Conservation (phyloP, 1,140 invertebrate species). For the Drosophila lini region DNA sequence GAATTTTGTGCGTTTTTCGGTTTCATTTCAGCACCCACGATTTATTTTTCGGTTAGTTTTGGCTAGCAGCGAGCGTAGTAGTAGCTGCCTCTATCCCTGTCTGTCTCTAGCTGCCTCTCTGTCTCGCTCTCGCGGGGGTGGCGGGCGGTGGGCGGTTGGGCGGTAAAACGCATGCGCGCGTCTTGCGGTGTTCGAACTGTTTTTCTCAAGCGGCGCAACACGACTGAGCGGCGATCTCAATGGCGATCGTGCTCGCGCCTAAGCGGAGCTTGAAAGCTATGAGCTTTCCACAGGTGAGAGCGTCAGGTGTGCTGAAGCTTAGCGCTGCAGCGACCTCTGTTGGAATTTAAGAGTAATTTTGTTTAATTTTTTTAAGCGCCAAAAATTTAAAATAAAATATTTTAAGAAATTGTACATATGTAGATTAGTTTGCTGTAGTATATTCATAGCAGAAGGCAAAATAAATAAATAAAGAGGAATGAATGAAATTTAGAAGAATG, state of each 20-base stretch:
- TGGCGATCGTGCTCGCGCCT: constrained; percentile 18
- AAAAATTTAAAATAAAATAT: background rate
- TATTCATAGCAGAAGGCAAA: background rate
- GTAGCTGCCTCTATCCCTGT: constrained; percentile 33
- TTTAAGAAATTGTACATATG: too few species aligned
- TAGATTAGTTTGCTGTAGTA: background rate
- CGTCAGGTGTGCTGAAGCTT: constrained; percentile 6
- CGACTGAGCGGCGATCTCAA: constrained; percentile 52
- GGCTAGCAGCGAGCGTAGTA: constrained; percentile 29
- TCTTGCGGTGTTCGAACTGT: constrained; percentile 50
- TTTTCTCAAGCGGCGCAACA: constrained; percentile 65
- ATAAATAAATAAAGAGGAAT: too few species aligned
- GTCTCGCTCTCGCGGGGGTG: constrained; percentile 34
- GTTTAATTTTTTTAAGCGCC: background rate
- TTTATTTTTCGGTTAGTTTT: constrained; percentile 45
- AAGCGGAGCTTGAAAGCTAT: constrained; percentile 24
- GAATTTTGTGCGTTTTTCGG: constrained; percentile 55
- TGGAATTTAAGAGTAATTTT: background rate
- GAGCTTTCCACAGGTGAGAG: constrained; percentile 37
- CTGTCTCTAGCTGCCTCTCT: constrained; percentile 41
- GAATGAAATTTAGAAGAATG: too few species aligned
- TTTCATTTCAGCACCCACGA: constrained; percentile 70
- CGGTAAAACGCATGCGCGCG: constrained; percentile 44
- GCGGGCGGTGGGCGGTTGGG: constrained; percentile 35
- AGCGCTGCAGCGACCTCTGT: background rate